Evolutionary conservation across 2,888 invertebrate genomes (phyloP), one percentile per base, ranked within the genome.

Genomic region (Chouioia cunea): DNA sequence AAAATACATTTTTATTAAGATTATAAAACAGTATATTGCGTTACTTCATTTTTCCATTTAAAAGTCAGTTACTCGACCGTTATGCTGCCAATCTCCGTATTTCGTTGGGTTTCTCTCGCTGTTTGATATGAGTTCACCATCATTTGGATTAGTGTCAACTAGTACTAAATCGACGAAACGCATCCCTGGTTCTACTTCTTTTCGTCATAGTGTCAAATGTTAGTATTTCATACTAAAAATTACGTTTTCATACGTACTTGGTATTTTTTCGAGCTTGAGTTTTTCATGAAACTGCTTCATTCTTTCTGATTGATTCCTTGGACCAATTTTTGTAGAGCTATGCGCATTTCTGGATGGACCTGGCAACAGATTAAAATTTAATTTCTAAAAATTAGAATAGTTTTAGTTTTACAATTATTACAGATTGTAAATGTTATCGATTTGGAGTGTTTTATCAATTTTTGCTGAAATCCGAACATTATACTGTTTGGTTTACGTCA

Each of bases 41-140:
- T 43, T 65, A 44, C 47, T 63, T 69, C 20, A 10, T 58, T 16
- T 50, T 50, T 8, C n/a, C n/a, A 27, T 15, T 82, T 47, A 83
- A 71, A 83, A 83, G 66, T 83, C 82, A 58, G 74, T 82, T 47
- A 83, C 83, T 60, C 83, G 77, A 12, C 83, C 82, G 60, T 78
- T 76, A 60, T 78, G 73, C 57, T 83, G 83, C 83, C 83, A 82
- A 62, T 83, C 83, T 57, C 83, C 83, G 81, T 82, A 83, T 74
- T 82, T 83, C 10, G 82, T 83, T 64, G 82, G 82, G 60, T 83
- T 77, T 57, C 79, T 79, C 58, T 83, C 83, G 23, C 58, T 72
- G 57, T 83, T 69, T 18, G 79, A 36, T 65, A 79, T 66, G 22
- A 80, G 43, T 70, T 81, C 82, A 27, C 82, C 81, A 56, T 65